Evolutionary conservation across 2,888 invertebrate genomes (phyloP).

Genomic region (Eupithecia vulgata): DNA sequence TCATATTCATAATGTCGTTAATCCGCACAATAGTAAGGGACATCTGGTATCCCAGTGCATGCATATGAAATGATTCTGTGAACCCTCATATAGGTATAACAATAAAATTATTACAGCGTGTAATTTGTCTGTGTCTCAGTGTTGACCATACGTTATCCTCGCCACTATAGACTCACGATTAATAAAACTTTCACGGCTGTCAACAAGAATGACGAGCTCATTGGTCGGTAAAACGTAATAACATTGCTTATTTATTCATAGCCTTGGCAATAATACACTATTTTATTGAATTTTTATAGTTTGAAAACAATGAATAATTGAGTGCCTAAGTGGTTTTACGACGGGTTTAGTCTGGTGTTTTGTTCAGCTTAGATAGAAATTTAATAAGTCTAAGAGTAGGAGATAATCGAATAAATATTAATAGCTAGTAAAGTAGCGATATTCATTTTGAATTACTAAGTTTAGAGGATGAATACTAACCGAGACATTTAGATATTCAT

Average conservation of each 20-base stretch:
- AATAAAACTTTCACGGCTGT: constrained; percentile 55
- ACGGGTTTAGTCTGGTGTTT: constrained; percentile 46
- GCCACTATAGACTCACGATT: constrained; percentile 50
- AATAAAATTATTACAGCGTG: constrained; percentile 63
- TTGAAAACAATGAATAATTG: constrained; percentile 51
- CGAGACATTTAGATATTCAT: constrained; percentile 68
- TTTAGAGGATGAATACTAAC: constrained; percentile 82
- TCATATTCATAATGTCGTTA: constrained; percentile 17
- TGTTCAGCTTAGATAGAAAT: constrained; percentile 61
- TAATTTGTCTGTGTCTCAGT: constrained; percentile 59
- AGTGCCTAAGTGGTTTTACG: constrained; percentile 36
- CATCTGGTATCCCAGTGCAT: constrained; percentile 53
- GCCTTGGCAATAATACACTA: constrained; percentile 42
- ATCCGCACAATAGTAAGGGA: constrained; percentile 36
- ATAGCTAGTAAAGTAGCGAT: constrained; percentile 62
- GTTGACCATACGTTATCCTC: constrained; percentile 50
- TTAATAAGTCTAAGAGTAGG: constrained; percentile 62
- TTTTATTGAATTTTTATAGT: constrained; percentile 49
- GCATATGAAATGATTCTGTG: constrained; percentile 55
- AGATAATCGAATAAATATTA: constrained; percentile 54
- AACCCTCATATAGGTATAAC: constrained; percentile 49
- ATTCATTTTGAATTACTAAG: constrained; percentile 76
- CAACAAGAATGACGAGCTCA: constrained; percentile 53
- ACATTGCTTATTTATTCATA: constrained; percentile 50
- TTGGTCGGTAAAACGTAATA: constrained; percentile 46